A percentile compares a stretch with the other conserved stretches of the same genome.
phyloP scores from a whole-genome alignment of 2,113 vertebrate species.

The Nycticorax nycticorax region DNA sequence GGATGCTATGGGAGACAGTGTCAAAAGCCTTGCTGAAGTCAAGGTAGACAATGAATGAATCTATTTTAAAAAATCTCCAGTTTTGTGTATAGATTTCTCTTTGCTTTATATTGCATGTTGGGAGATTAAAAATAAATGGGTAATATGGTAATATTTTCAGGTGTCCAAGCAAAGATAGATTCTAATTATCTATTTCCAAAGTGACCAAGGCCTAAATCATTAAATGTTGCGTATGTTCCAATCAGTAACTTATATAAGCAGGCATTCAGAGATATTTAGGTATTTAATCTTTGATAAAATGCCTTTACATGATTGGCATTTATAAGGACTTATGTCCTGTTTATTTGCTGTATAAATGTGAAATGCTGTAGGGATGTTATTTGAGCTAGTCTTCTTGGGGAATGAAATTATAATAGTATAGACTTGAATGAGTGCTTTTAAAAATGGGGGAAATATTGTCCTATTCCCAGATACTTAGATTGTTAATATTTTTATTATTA shows the following conservation, averaged over 20 bases:
- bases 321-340: neutral
- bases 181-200: neutral
- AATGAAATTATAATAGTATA: neutral
- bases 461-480: neutral
- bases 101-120: neutral
- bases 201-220: neutral
- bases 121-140: neutral
- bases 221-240: neutral
- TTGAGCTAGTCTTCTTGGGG: neutral
- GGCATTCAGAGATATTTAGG: neutral
- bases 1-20: no score
- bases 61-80: neutral
- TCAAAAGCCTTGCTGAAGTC: no score
- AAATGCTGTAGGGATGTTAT: neutral
- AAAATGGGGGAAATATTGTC: neutral
- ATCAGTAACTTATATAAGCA: neutral
- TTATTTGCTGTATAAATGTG: neutral
- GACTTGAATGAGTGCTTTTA: neutral
- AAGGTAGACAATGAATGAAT: neutral
- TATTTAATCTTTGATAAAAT: neutral
- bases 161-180: neutral
- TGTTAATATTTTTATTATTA: neutral
- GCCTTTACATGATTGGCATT: neutral
- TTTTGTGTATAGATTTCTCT: neutral
- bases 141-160: neutral